A percentile compares a stretch with the other conserved stretches of the same genome.
Conservation (phyloP, 2,113 vertebrate genomes). For the Pipa parva region DNA sequence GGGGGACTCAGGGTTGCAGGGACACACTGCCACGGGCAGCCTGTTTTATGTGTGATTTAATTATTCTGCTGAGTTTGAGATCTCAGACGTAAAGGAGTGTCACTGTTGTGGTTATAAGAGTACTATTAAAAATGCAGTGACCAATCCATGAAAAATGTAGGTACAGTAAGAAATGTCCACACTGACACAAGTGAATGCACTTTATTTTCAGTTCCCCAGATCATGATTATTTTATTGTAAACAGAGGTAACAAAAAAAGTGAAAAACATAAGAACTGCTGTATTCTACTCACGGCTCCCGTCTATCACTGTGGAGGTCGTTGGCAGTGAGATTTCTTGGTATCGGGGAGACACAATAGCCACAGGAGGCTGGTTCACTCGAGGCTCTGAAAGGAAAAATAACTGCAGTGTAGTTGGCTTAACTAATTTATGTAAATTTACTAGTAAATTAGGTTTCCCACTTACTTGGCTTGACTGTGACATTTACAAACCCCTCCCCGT, state of each 20-base stretch:
- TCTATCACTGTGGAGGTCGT: constrained; percentile 94
- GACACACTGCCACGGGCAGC: too few species aligned
- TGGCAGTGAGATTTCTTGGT: constrained; percentile 90
- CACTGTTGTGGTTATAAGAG: too few species aligned
- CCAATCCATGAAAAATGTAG: too few species aligned
- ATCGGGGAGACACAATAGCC: constrained; percentile 87
- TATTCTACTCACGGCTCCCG: constrained; percentile 89
- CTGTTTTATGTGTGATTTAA: too few species aligned
- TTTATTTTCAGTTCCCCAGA: constrained; percentile 26
- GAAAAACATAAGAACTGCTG: not conserved
- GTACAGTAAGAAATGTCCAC: not conserved
- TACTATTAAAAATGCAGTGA: too few species aligned
- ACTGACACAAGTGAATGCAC: constrained; percentile 23
- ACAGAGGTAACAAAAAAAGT: not conserved
- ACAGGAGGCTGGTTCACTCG: constrained; percentile 88
- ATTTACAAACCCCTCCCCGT: constrained; percentile 89
- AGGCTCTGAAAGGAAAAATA: constrained; percentile 72
- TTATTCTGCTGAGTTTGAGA: too few species aligned
- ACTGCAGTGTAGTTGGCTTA: too few species aligned
- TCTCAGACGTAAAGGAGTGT: too few species aligned
- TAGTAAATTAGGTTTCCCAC: constrained; percentile 8
- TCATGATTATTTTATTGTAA: too few species aligned
- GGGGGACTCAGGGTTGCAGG: too few species aligned
- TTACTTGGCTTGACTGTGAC: constrained; percentile 93
- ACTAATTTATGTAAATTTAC: too few species aligned